Base-by-base conservation (phyloP, 2,888 invertebrate species). In the Dusona sp. region DNA sequence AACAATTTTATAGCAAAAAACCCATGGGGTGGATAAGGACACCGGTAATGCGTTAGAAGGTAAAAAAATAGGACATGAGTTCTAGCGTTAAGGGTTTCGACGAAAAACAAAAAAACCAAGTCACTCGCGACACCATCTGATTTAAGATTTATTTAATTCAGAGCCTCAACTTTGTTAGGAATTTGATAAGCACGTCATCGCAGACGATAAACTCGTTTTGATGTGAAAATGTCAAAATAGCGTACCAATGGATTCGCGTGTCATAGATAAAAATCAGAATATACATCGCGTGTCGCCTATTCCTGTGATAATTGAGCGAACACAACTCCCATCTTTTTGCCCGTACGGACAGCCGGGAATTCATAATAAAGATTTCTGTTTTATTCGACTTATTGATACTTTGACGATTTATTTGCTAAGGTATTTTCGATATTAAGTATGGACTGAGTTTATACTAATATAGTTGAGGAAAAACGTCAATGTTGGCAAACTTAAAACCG, bases 281-380 rank as follows among this genome's bases (percentile, higher is more conserved):
- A 48, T 45, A 33, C n/a, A 73, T 73, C 22, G 77, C 64, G 48
- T 48, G 64, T 48, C 64, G 25, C 64, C 19, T 22, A 13, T 11
- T 19, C 64, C 29, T 54, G 51, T n/a, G 36, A 54, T 22, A 51
- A 54, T 73, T 73, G 72, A 54, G n/a, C 72, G 54, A 73, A 36
- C 29, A 9, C 19, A 70, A 19, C n/a, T n/a, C n/a, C n/a, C n/a
- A n/a, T n/a, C n/a, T n/a, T n/a, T n/a, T n/a, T n/a, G n/a, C n/a
- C n/a, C n/a, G n/a, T n/a, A n/a, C n/a, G n/a, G n/a, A n/a, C n/a
- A n/a, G n/a, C n/a, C n/a, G n/a, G n/a, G n/a, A n/a, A n/a, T n/a
- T n/a, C n/a, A n/a, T n/a, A n/a, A n/a, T n/a, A n/a, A n/a, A n/a
- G n/a, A n/a, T n/a, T n/a, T n/a, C n/a, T n/a, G n/a, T 25, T 19